Evolutionary conservation across 2,797 vertebrate genomes (phyloP).

Genomic region (Glyptemys insculpta): DNA sequence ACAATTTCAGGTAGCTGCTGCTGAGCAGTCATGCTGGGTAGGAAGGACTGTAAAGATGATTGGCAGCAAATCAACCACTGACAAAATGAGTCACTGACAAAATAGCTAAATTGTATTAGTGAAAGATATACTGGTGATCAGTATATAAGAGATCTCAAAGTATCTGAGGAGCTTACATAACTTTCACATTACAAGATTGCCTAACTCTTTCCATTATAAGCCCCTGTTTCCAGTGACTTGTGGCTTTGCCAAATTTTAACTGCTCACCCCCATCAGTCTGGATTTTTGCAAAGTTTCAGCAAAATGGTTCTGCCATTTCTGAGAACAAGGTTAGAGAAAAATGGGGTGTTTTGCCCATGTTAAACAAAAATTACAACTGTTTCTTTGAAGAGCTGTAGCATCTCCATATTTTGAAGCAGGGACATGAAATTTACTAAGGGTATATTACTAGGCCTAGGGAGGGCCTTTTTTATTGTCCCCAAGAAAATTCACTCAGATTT

Average conservation of each 20-base stretch:
- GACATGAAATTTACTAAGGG: background rate
- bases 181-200: accelerated
- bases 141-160: background rate
- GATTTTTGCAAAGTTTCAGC: background rate
- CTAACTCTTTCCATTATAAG: background rate
- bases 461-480: background rate
- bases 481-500: background rate
- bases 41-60: background rate
- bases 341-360: background rate
- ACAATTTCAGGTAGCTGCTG: background rate
- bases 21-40: background rate
- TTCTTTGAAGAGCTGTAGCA: background rate
- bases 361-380: background rate
- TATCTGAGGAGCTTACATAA: background rate
- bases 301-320: background rate
- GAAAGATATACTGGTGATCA: accelerated
- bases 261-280: background rate
- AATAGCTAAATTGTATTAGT: background rate
- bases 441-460: background rate
- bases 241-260: background rate
- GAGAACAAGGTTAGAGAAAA: background rate
- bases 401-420: background rate
- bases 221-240: background rate
- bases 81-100: background rate
- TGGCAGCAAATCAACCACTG: background rate